phyloP scores from a whole-genome alignment of 2,888 invertebrate genomes.

The Linnaemya vulpina region DNA sequence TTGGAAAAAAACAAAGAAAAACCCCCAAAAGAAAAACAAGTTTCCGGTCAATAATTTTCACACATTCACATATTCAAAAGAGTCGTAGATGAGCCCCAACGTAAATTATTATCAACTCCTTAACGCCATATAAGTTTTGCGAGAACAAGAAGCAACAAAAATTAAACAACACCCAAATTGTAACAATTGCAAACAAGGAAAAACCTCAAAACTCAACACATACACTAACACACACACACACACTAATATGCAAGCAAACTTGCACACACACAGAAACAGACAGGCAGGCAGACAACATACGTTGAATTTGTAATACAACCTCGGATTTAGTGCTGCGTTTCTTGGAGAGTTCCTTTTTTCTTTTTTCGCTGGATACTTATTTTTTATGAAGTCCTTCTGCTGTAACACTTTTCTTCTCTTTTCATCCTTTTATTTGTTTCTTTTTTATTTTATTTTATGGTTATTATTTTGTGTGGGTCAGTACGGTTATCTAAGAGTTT shows the following conservation, averaged over 20 bases:
- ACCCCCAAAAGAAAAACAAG: conserved; percentile 35
- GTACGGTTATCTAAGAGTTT: conserved; percentile 61
- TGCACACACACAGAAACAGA: background rate
- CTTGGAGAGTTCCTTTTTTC: conserved; percentile 14
- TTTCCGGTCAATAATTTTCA: conserved; percentile 68
- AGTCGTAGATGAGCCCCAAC: conserved; percentile 33
- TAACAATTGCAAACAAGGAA: conserved; percentile 15
- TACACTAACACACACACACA: background rate
- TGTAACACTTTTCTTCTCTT: conserved; percentile 1
- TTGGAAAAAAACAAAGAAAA: conserved; percentile 6
- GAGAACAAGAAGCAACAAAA: background rate
- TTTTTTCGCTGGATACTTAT: conserved; percentile 14
- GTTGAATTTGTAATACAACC: conserved; percentile 1
- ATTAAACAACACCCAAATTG: conserved; percentile 22
- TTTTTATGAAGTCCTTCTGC: conserved; percentile 45
- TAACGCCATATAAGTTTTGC: conserved; percentile 55
- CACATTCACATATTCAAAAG: conserved; percentile 66
- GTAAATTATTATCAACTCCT: conserved; percentile 56
- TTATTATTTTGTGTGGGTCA: conserved; percentile 61
- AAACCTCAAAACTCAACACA: background rate
- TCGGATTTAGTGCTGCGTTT: background rate
- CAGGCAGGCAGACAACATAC: background rate
- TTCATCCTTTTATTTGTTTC: background rate
- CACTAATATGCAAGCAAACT: too few relatives aligned
- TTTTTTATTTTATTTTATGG: conserved; percentile 36